phyloP scores from a whole-genome alignment of 2,113 vertebrate species.

The Turnix velox region DNA sequence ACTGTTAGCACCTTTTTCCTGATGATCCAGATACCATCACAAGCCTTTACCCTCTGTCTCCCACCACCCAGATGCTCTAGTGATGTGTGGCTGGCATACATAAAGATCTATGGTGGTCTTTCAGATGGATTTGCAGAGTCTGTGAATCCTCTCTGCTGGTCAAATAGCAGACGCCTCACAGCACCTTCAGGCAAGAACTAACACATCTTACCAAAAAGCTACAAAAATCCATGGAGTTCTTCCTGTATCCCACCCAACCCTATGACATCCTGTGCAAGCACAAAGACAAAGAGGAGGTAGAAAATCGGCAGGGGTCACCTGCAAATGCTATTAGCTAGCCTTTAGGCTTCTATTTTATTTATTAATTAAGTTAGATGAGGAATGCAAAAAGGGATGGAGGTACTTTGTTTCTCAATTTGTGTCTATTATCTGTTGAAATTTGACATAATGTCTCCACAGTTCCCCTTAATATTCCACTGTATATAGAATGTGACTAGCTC shows the following conservation, averaged over 20 bases:
- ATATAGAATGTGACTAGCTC: constrained; percentile 69
- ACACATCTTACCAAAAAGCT: background rate
- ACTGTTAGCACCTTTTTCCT: background rate
- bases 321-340: background rate
- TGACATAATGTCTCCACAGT: constrained; percentile 66
- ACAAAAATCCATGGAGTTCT: background rate
- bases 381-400: constrained; percentile 17
- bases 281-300: background rate
- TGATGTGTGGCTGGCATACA: background rate
- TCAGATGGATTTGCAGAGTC: background rate
- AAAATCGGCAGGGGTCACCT: background rate
- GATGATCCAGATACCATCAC: background rate
- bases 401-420: constrained; percentile 65
- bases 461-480: constrained; percentile 73
- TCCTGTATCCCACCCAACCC: background rate
- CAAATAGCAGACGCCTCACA: background rate
- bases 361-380: constrained; percentile 36
- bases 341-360: constrained; percentile 24
- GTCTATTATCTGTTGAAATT: constrained; percentile 73
- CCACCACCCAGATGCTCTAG: rapidly evolving
- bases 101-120: background rate
- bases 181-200: background rate
- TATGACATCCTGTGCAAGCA: background rate
- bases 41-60: background rate
- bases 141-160: background rate